A percentile compares a stretch with the other conserved stretches of the same genome.
phyloP scores from a whole-genome alignment of 2,797 vertebrate genomes.

The Chaenodraco wilsoni region DNA sequence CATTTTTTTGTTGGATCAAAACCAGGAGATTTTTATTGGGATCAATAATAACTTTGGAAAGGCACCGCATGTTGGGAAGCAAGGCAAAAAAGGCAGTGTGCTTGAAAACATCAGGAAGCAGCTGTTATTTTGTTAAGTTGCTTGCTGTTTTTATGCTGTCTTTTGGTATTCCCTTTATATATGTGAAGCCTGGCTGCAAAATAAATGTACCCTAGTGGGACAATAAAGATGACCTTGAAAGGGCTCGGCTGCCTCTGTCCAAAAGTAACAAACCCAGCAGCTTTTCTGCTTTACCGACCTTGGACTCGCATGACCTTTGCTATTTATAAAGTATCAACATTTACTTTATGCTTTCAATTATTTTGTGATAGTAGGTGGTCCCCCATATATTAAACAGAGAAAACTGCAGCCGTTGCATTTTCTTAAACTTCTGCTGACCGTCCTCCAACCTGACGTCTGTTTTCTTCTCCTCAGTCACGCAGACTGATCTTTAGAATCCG shows the following conservation, averaged over 20 bases:
- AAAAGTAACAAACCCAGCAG: constrained; percentile 7
- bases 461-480: constrained; percentile 34
- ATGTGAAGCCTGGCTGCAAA: too few relatives aligned
- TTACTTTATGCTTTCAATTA: constrained; percentile 2
- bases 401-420: constrained; percentile 32
- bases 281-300: not conserved
- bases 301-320: not conserved
- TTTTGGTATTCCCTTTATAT: too few relatives aligned
- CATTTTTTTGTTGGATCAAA: too few relatives aligned
- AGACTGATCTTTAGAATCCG: constrained; percentile 48
- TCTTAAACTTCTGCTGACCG: constrained; percentile 6
- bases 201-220: too few relatives aligned
- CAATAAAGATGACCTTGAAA: too few relatives aligned
- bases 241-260: not conserved
- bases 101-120: too few relatives aligned
- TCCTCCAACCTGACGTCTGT: constrained; percentile 34
- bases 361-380: constrained; percentile 30
- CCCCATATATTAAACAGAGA: not conserved
- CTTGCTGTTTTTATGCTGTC: too few relatives aligned
- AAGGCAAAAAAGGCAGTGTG: too few relatives aligned
- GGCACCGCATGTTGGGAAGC: too few relatives aligned
- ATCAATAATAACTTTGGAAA: too few relatives aligned
- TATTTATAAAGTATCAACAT: constrained; percentile 3
- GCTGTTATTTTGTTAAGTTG: too few relatives aligned
- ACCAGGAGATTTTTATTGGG: too few relatives aligned